phyloP scores from a whole-genome alignment of 1,140 invertebrate species.

The Geopemphigus sp. region DNA sequence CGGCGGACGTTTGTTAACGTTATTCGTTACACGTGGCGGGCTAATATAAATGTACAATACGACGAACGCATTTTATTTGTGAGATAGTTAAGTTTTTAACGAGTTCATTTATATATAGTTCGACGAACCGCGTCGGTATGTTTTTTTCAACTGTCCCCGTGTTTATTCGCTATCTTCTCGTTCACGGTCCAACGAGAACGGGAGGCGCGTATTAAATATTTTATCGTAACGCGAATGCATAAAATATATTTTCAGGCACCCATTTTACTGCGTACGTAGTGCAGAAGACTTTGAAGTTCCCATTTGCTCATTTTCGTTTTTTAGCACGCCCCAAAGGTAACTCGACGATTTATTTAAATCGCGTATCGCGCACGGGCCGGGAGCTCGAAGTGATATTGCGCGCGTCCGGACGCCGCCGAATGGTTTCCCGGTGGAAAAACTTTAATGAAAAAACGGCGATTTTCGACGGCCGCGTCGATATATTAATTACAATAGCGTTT shows the following conservation, averaged over 20 bases:
- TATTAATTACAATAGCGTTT: no score
- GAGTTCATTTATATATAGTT: not conserved
- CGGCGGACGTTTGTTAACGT: not conserved
- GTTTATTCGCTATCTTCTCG: not conserved
- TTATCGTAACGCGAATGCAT: not conserved
- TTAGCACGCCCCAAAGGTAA: not conserved
- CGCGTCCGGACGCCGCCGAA: no score
- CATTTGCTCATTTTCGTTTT: not conserved
- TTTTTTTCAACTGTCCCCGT: not conserved
- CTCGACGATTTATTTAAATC: no score
- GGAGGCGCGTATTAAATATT: not conserved
- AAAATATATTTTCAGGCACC: not conserved
- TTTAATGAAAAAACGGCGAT: no score
- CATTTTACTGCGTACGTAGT: no score
- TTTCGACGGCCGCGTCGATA: no score
- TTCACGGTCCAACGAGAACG: not conserved
- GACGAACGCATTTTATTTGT: not conserved
- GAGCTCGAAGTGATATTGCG: no score
- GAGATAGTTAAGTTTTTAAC: not conserved
- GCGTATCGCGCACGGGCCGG: no score
- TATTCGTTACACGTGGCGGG: not conserved
- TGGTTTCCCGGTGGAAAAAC: no score
- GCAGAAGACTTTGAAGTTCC: not conserved
- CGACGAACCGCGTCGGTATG: no score
- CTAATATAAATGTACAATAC: not conserved